A percentile compares a stretch with the other conserved stretches of the same genome.
Evolutionary conservation across 1,140 invertebrate species (phyloP).

Genomic region (Galendromus occidentalis): DNA sequence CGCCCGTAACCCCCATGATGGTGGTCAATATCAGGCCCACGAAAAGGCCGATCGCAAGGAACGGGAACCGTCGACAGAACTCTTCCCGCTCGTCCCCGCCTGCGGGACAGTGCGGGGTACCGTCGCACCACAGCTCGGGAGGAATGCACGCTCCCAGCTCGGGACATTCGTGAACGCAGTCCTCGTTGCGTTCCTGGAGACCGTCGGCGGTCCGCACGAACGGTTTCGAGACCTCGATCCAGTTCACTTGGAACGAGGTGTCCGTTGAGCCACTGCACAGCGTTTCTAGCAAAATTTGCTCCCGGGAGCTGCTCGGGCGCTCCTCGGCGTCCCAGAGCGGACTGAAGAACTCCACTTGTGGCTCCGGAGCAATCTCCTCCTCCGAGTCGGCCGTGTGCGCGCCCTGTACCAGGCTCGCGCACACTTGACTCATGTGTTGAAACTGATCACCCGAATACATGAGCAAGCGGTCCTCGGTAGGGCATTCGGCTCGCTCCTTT

Average conservation of each 20-base stretch:
- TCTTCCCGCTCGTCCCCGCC: constrained; percentile 58
- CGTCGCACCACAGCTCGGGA: constrained; percentile 65
- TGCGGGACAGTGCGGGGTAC: constrained; percentile 55
- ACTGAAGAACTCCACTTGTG: background rate
- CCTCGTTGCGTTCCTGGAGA: constrained; percentile 26
- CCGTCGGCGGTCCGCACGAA: background rate
- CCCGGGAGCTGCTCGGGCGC: background rate
- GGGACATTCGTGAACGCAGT: constrained; percentile 54
- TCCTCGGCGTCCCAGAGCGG: constrained; percentile 1
- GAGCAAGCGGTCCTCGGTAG: background rate
- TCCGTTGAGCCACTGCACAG: background rate
- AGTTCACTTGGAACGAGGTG: background rate
- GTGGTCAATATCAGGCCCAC: background rate
- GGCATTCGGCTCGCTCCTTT: background rate
- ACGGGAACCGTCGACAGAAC: constrained; percentile 27
- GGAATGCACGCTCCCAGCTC: constrained; percentile 69
- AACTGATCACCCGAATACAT: constrained; percentile 2
- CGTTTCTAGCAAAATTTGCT: background rate
- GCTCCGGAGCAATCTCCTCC: background rate
- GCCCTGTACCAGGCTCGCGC: background rate
- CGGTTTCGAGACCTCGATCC: background rate
- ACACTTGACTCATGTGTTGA: constrained; percentile 1
- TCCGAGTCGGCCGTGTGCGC: background rate
- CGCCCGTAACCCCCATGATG: background rate
- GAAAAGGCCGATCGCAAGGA: background rate